Evolutionary conservation across 1,140 invertebrate genomes (phyloP).

Genomic region (Tetramorium simillimum): DNA sequence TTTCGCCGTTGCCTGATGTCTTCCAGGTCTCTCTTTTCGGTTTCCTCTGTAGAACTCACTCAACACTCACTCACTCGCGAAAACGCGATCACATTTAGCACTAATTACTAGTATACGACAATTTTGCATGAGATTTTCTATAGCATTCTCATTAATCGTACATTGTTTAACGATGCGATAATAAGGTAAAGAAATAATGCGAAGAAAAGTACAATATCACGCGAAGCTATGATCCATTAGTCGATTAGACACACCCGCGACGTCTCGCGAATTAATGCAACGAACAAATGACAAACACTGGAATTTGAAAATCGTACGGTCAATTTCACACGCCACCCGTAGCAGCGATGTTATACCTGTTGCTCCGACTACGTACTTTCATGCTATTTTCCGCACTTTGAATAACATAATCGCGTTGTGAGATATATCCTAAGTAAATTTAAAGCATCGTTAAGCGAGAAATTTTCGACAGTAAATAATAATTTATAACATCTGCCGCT

Average conservation of each 20-base stretch:
- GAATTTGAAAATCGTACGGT: constrained; percentile 33
- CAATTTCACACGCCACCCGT: constrained; percentile 14
- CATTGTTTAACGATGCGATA: not conserved
- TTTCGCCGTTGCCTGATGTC: not conserved
- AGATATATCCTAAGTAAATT: not conserved
- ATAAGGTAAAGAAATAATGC: not conserved
- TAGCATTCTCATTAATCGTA: not conserved
- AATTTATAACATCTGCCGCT: not conserved
- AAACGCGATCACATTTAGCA: not conserved
- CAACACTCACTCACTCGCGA: not conserved
- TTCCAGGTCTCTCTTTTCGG: not conserved
- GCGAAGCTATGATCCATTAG: not conserved
- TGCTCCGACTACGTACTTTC: constrained; percentile 24
- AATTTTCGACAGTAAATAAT: not conserved
- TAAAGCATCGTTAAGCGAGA: not conserved
- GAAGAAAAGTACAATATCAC: not conserved
- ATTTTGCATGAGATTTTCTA: not conserved
- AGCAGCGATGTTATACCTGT: constrained; percentile 21
- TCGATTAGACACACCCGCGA: not conserved
- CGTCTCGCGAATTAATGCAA: not conserved
- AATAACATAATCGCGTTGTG: constrained; percentile 12
- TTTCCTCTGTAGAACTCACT: not conserved
- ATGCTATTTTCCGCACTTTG: constrained; percentile 10
- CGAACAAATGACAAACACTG: not conserved
- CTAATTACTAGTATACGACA: not conserved